phyloP scores from a whole-genome alignment of 2,113 vertebrate species.

The Atlantisia rogersi region DNA sequence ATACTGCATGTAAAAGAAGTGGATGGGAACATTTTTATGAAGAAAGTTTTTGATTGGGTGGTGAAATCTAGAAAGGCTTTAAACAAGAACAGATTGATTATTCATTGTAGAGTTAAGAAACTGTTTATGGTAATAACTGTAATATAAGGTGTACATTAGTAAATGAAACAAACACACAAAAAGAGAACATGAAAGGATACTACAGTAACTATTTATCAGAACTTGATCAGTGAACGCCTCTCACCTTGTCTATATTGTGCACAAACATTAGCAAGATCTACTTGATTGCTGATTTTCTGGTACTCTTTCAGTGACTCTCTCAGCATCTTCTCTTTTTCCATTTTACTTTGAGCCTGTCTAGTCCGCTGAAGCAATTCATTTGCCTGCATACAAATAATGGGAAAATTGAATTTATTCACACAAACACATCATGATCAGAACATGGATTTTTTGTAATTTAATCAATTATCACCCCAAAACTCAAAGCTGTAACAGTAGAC shows the following conservation, averaged over 20 bases:
- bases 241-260: constrained; percentile 94
- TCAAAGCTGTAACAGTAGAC: neutral
- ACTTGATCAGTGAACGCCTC: neutral
- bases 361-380: constrained; percentile 95
- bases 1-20: neutral
- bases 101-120: neutral
- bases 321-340: constrained; percentile 89
- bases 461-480: neutral
- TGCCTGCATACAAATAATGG: constrained; percentile 77
- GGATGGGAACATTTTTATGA: neutral
- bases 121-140: neutral
- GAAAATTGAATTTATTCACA: neutral
- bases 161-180: neutral
- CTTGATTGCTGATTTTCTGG: constrained; percentile 94
- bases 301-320: constrained; percentile 92
- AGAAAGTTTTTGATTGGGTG: neutral
- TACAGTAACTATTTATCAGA: neutral
- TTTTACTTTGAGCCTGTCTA: constrained; percentile 90
- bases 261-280: constrained; percentile 92
- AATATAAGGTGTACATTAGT: neutral
- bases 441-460: neutral
- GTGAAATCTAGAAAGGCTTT: neutral
- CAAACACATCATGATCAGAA: neutral
- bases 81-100: neutral
- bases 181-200: neutral